phyloP scores from a whole-genome alignment of 1,140 invertebrate species.

The Phocides pigmalion region DNA sequence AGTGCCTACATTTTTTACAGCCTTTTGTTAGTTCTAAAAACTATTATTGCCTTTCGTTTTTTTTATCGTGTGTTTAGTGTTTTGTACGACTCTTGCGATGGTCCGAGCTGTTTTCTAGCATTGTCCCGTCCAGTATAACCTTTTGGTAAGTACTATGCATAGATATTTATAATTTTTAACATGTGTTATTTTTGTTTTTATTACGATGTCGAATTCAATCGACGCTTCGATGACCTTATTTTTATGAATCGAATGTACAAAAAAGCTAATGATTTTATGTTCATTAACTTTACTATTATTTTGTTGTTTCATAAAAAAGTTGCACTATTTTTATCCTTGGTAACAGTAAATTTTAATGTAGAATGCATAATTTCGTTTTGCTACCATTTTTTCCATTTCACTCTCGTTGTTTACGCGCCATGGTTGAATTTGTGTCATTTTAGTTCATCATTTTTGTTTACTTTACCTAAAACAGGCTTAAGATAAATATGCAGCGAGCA shows the following conservation, averaged over 20 bases:
- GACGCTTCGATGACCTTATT: slow-evolving; percentile 5
- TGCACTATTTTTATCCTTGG: too few relatives aligned
- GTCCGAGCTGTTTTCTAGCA: slow-evolving; percentile 82
- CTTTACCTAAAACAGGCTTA: too few relatives aligned
- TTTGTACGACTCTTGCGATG: slow-evolving; percentile 68
- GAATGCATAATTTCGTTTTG: too few relatives aligned
- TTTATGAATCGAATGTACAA: not conserved
- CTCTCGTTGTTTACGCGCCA: too few relatives aligned
- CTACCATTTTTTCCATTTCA: too few relatives aligned
- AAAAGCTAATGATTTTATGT: too few relatives aligned
- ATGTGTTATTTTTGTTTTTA: slow-evolving; percentile 6
- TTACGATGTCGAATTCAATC: slow-evolving; percentile 3
- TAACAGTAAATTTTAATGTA: too few relatives aligned
- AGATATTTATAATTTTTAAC: not conserved
- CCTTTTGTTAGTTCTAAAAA: slow-evolving; percentile 60
- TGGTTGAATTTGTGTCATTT: too few relatives aligned
- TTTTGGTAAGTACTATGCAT: slow-evolving; percentile 67
- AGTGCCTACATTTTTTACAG: slow-evolving; percentile 67
- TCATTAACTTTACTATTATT: too few relatives aligned
- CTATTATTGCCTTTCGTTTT: slow-evolving; percentile 50
- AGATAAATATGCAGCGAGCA: too few relatives aligned
- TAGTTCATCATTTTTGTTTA: too few relatives aligned
- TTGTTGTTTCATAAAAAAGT: too few relatives aligned
- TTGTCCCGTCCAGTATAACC: slow-evolving; percentile 63
- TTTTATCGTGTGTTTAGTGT: slow-evolving; percentile 62